Conservation (phyloP, 2,797 vertebrate genomes). For the Miopithecus talapoin region DNA sequence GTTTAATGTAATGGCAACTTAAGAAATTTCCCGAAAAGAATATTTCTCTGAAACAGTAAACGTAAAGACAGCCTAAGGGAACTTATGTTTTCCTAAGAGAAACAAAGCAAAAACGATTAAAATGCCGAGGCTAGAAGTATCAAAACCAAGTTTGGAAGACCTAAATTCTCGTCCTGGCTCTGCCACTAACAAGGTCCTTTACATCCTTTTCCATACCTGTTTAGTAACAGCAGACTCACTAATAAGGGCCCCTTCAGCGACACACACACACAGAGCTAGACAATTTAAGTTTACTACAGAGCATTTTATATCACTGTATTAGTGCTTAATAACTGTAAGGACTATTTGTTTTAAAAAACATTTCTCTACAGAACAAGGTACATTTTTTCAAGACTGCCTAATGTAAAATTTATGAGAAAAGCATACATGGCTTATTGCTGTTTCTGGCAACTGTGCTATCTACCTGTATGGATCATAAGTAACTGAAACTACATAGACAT, state of each 20-base stretch:
- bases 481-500: neutral
- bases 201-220: neutral
- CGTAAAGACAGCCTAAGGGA: neutral
- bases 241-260: neutral
- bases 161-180: neutral
- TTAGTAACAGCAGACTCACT: neutral
- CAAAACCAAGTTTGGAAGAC: neutral
- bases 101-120: neutral
- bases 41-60: neutral
- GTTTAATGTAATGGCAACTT: neutral
- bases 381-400: neutral
- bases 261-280: neutral
- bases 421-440: neutral
- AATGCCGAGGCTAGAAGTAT: neutral
- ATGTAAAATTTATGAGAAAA: slow-evolving; percentile 5
- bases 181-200: neutral
- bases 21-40: neutral
- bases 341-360: neutral
- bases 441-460: slow-evolving; percentile 14
- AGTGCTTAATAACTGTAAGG: neutral
- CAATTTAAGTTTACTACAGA: neutral
- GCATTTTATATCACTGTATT: neutral
- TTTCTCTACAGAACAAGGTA: neutral
- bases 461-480: neutral
- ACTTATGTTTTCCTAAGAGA: neutral